phyloP scores from a whole-genome alignment of 2,797 vertebrate genomes.

The Nyctalus aviator region DNA sequence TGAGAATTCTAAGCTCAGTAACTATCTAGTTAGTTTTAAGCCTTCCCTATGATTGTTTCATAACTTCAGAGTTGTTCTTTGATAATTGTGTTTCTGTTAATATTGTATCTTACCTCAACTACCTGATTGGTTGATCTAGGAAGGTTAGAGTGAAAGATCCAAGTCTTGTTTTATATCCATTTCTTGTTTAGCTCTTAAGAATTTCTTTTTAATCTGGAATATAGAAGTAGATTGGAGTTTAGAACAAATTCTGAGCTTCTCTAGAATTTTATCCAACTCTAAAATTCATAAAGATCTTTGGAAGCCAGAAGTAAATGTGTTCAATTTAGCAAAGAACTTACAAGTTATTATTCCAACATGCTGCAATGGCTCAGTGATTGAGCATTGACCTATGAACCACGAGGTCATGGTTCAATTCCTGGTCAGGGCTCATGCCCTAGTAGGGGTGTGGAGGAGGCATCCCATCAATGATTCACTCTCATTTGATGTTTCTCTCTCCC shows the following conservation, averaged over 20 bases:
- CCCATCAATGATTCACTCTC: no score
- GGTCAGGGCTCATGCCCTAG: no score
- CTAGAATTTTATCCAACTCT: neutral
- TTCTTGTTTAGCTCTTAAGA: constrained; percentile 43
- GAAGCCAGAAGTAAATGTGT: constrained; percentile 53
- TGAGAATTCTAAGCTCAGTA: constrained; percentile 30
- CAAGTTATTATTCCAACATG: neutral
- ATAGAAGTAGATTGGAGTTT: constrained; percentile 15
- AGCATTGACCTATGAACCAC: no score
- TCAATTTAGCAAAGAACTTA: constrained; percentile 25
- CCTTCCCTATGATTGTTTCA: neutral
- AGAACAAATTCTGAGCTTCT: constrained; percentile 44
- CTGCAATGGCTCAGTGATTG: no score
- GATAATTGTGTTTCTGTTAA: neutral
- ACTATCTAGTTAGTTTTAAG: constrained; percentile 28
- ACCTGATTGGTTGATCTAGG: neutral
- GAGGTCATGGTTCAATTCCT: no score
- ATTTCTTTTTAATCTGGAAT: neutral
- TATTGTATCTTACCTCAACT: constrained; percentile 3
- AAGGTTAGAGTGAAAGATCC: constrained; percentile 19
- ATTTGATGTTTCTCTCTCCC: no score
- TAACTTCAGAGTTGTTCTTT: constrained; percentile 44
- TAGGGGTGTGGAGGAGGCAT: no score
- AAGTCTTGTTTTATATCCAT: constrained; percentile 49
- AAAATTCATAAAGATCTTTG: constrained; percentile 41